Evolutionary conservation across 2,797 vertebrate genomes (phyloP).

Genomic region (Notolepis coatsorum): DNA sequence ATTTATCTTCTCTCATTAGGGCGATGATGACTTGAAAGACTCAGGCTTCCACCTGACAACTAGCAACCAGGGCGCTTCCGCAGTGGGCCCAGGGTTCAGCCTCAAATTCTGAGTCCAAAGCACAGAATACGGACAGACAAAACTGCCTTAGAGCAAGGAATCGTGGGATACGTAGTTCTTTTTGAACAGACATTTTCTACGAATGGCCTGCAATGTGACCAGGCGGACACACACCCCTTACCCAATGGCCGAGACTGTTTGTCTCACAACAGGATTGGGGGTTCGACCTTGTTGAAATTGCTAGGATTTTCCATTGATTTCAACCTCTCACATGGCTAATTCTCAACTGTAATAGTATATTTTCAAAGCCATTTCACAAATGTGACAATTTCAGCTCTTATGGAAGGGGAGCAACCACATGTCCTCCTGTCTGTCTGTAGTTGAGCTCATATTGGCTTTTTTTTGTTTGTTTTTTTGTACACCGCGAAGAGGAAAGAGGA

Average conservation of each 20-base stretch:
- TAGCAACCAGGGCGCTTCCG: conserved; percentile 95
- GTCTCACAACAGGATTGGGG: conserved; percentile 63
- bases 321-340: background rate
- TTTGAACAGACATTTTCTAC: conserved; percentile 27
- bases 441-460: conserved; percentile 47
- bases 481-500: conserved; percentile 55
- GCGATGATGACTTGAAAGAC: conserved; percentile 95
- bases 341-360: conserved; percentile 21
- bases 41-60: conserved; percentile 97
- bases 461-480: conserved; percentile 53
- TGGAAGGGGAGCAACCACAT: conserved; percentile 31
- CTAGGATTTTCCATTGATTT: background rate
- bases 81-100: conserved; percentile 96
- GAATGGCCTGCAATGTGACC: conserved; percentile 1
- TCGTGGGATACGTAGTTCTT: conserved; percentile 42
- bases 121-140: too few species aligned
- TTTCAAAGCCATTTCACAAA: conserved; percentile 1
- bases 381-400: conserved; percentile 39
- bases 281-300: conserved; percentile 29
- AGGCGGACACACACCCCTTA: conserved; percentile 43
- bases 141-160: conserved; percentile 17
- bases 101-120: conserved; percentile 89
- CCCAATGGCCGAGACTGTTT: conserved; percentile 57
- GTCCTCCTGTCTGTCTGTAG: conserved; percentile 32
- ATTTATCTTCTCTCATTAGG: conserved; percentile 73